Percentiles rank a stretch among this genome's conserved stretches.
phyloP scores from a whole-genome alignment of 2,113 vertebrate genomes.

The Butastur rufipennis region DNA sequence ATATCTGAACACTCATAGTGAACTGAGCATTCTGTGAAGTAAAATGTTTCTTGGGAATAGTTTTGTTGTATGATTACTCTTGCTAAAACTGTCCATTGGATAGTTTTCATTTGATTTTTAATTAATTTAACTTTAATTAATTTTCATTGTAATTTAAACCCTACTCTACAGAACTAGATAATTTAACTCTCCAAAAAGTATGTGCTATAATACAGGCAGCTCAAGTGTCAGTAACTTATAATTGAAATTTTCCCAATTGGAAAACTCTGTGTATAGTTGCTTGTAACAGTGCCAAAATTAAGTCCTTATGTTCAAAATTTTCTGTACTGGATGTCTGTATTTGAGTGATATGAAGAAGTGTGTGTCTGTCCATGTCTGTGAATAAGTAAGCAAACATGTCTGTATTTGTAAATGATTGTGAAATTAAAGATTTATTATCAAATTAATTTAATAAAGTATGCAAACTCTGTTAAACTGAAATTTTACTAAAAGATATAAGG shows the following conservation, averaged over 20 bases:
- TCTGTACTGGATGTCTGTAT: neutral
- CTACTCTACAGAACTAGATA: neutral
- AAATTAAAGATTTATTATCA: neutral
- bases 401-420: neutral
- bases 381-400: neutral
- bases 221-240: neutral
- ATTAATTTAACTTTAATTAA: constrained; percentile 20
- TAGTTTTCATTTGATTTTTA: neutral
- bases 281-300: neutral
- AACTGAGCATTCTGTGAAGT: neutral
- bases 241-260: neutral
- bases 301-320: neutral
- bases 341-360: neutral
- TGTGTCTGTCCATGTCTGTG: neutral
- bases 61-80: neutral
- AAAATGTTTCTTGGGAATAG: neutral
- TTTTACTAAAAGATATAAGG: constrained; percentile 19
- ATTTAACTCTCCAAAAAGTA: neutral
- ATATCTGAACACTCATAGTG: neutral
- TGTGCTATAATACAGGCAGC: neutral
- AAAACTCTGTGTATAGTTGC: neutral
- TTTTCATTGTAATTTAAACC: neutral
- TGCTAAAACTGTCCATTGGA: neutral
- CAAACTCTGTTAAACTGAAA: constrained; percentile 10
- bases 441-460: constrained; percentile 26